Evolutionary conservation across 2,797 vertebrate genomes (phyloP).

Genomic region (Odontamblyopus rebecca): DNA sequence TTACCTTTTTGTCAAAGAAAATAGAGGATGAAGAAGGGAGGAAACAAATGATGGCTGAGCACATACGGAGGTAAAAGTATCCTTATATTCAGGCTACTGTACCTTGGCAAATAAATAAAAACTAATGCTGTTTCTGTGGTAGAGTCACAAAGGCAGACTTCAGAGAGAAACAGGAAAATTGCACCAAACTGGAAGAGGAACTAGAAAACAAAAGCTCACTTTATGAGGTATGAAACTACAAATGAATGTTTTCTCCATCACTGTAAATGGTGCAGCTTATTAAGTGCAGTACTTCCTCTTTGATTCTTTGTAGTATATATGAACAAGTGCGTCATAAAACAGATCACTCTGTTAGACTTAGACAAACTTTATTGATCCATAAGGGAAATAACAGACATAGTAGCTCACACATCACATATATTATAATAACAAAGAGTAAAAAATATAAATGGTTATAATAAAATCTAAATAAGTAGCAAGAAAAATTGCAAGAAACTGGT

Average conservation of each 20-base stretch:
- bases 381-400: too few relatives aligned
- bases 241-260: not conserved
- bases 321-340: too few relatives aligned
- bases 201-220: not conserved
- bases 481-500: too few relatives aligned
- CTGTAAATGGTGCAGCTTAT: not conserved
- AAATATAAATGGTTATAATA: too few relatives aligned
- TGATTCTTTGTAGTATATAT: too few relatives aligned
- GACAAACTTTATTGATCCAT: too few relatives aligned
- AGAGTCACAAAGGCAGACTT: constrained; percentile 5
- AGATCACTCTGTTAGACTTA: too few relatives aligned
- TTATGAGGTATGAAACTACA: not conserved
- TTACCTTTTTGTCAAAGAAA: constrained; percentile 69
- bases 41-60: constrained; percentile 5
- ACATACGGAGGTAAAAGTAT: constrained; percentile 11
- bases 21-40: constrained; percentile 66
- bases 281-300: too few relatives aligned
- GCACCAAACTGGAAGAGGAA: not conserved
- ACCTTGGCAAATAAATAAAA: not conserved
- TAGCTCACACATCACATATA: too few relatives aligned
- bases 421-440: too few relatives aligned
- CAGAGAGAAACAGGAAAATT: constrained; percentile 5
- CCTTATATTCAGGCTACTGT: not conserved
- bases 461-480: too few relatives aligned
- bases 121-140: not conserved